These are phyloP conservation scores for Cheilosia vernalis DNA, from an alignment of 2,888 invertebrate species.

Conservation along the genomic window DNA sequence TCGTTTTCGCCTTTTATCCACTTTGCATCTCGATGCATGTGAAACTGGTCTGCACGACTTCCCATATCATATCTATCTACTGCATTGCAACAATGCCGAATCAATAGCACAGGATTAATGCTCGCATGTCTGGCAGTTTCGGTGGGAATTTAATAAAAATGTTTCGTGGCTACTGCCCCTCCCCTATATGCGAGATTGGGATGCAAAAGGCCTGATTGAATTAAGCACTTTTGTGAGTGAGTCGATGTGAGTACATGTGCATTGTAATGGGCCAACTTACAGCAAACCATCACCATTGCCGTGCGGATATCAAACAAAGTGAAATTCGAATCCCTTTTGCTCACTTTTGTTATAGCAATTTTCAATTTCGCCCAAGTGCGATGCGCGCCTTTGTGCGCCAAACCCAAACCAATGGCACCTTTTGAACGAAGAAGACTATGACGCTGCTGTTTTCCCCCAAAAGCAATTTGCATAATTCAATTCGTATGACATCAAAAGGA, in stretches of 20 bases:
- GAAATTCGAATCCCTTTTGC: slow-evolving; percentile 70
- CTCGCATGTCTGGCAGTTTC: slow-evolving; percentile 4
- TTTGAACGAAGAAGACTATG: slow-evolving; percentile 14
- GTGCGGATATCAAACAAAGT: slow-evolving; percentile 69
- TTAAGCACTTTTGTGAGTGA: slow-evolving; percentile 60
- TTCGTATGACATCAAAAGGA: slow-evolving; percentile 75
- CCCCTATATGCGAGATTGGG: not conserved
- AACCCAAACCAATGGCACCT: not conserved
- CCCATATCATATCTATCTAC: not conserved
- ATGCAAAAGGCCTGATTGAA: slow-evolving; percentile 53
- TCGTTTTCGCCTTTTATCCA: not conserved
- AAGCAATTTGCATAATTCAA: slow-evolving; percentile 75
- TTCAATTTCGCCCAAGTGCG: slow-evolving; percentile 64
- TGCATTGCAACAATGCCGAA: slow-evolving; percentile 9
- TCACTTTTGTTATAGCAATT: slow-evolving; percentile 66
- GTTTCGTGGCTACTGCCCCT: not conserved
- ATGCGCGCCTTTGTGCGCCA: slow-evolving; percentile 40
- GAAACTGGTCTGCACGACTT: not conserved
- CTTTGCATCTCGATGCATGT: slow-evolving; percentile 22
- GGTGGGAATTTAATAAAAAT: slow-evolving; percentile 39
- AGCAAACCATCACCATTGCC: not conserved
- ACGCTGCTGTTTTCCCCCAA: slow-evolving; percentile 40
- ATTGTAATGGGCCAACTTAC: slow-evolving; percentile 21
- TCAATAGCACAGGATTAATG: slow-evolving; percentile 24
- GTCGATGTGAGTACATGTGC: slow-evolving; percentile 42